phyloP scores from a whole-genome alignment of 2,113 vertebrate genomes.

The Protobothrops flavoviridis region DNA sequence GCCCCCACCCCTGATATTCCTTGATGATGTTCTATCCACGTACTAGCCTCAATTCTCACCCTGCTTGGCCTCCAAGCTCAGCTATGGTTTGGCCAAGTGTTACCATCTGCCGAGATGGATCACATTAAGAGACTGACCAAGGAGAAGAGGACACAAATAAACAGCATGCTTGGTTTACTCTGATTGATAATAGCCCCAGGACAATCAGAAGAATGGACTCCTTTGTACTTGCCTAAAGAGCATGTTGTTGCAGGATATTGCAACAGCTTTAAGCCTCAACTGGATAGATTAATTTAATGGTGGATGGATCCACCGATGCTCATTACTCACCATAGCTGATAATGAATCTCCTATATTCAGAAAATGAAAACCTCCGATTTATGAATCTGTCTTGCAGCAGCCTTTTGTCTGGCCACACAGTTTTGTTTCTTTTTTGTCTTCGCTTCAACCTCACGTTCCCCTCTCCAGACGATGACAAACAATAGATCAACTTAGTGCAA shows the following conservation, averaged over 20 bases:
- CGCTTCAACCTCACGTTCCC: background rate
- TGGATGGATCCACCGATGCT: background rate
- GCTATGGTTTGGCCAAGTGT: background rate
- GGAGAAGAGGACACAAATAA: background rate
- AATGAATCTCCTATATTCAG: background rate
- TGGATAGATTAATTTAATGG: background rate
- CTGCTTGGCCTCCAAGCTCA: background rate
- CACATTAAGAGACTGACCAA: background rate
- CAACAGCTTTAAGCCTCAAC: background rate
- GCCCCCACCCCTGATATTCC: background rate
- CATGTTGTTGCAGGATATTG: background rate
- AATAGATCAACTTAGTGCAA: background rate
- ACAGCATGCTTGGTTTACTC: background rate
- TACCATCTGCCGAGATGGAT: background rate
- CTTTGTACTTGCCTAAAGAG: background rate
- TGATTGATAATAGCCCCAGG: background rate
- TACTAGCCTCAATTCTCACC: background rate
- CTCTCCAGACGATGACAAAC: background rate
- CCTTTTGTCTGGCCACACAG: background rate
- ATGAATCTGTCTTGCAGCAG: background rate
- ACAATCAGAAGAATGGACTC: background rate
- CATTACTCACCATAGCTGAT: background rate
- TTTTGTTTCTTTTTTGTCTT: background rate
- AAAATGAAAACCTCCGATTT: background rate
- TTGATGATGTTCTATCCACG: background rate